Evolutionary conservation across 2,888 invertebrate species (phyloP).

Genomic region (Apotomis capreana): DNA sequence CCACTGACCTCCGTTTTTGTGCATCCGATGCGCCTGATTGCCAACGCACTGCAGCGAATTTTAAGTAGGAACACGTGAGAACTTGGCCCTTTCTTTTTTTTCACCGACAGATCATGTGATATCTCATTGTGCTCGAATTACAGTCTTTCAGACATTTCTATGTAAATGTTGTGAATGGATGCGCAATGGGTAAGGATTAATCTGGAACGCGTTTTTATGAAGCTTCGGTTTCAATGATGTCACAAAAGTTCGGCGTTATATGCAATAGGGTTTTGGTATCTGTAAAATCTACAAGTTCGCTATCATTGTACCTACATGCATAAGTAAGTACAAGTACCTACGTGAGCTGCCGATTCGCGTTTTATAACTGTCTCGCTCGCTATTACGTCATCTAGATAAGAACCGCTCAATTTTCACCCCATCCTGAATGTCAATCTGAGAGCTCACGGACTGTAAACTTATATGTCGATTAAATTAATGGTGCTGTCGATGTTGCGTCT

Average conservation of each 20-base stretch:
- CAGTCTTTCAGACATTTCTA: slow-evolving; percentile 37
- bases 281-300: too few species aligned
- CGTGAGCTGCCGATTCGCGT: too few species aligned
- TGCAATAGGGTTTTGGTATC: neutral
- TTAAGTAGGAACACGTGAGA: slow-evolving; percentile 80
- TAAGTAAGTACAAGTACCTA: too few species aligned
- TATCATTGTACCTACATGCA: too few species aligned
- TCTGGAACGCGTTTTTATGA: slow-evolving; percentile 20
- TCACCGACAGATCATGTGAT: slow-evolving; percentile 57
- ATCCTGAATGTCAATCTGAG: too few species aligned
- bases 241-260: neutral
- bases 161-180: slow-evolving; percentile 40
- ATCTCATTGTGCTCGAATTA: slow-evolving; percentile 71
- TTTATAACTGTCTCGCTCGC: too few species aligned
- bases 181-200: slow-evolving; percentile 35
- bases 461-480: too few species aligned
- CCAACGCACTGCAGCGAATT: slow-evolving; percentile 61
- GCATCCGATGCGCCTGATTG: slow-evolving; percentile 69
- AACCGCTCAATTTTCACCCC: too few species aligned
- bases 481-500: too few species aligned
- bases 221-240: slow-evolving; percentile 1
- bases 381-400: too few species aligned
- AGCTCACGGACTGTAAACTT: too few species aligned
- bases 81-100: slow-evolving; percentile 60
- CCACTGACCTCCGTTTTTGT: slow-evolving; percentile 65